Base-by-base conservation (phyloP, 92 coral and sea anemone species). In the Porites cylindrica region DNA sequence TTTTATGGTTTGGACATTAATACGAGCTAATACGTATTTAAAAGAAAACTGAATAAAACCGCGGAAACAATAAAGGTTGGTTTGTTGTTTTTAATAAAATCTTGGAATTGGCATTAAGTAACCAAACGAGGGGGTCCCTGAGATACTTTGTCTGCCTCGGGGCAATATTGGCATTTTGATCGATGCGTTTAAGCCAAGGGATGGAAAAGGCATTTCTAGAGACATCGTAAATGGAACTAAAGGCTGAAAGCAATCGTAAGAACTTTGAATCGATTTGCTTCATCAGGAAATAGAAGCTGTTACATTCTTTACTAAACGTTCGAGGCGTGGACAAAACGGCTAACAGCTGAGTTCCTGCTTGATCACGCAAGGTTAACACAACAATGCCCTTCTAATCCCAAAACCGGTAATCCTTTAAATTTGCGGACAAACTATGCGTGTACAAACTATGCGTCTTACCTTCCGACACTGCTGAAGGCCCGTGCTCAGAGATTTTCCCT, bases 381-480 rank as follows among this genome's bases (percentile, higher is more conserved):
- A 65, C 54, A 58, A 24, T n/a, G 20, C 26, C 60, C 38, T 47
- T 21, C 7, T 80, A 26, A 68, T 54, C 85, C 13, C 19, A 11
- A 70, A 70, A 70, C 67, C 17, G 52, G 47, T 70, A 69, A 70
- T 81, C 77, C 85, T 19, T 20, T 70, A 32, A 53, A 8, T 52
- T 52, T 2, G 51, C 13, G 32, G 19, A 19, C 50, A 12, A 9
- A 18, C 19, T 7, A 1, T 72, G 51, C 32, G 10, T 19, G 52
- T 69, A 50, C 24, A 29, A 29, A 29, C 32, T 29, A 29, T 29
- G 32, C 4, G 32, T 51, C 79, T 82, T 59, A 83, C 87, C 87
- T 82, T 82, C 79, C 23, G 87, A 51, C 12, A 62, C 47, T 19
- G 32, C 80, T 72, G 87, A 72, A 13, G 72, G 56, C 24, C 47